Evolutionary conservation across 2,888 invertebrate genomes (phyloP).

Genomic region (Deroplatys truncata): DNA sequence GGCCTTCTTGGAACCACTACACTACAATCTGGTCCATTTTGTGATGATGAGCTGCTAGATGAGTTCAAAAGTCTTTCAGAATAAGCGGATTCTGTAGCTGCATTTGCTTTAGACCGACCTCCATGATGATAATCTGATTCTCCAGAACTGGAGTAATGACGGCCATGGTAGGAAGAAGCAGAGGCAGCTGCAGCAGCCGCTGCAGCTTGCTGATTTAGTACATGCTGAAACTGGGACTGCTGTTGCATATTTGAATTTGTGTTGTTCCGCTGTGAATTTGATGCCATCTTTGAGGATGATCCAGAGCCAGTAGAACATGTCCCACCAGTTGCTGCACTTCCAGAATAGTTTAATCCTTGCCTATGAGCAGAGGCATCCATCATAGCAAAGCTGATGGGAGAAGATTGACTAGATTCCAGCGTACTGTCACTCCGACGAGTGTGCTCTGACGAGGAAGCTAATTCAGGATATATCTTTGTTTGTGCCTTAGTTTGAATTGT

Average conservation of each 20-base stretch:
- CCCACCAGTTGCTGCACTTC: constrained; percentile 38
- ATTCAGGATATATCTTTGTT: constrained; percentile 71
- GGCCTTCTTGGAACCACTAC: constrained; percentile 63
- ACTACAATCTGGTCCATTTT: constrained; percentile 63
- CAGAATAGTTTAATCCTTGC: constrained; percentile 54
- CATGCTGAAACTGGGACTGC: constrained; percentile 31
- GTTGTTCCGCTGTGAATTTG: constrained; percentile 22
- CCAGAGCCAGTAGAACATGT: constrained; percentile 1
- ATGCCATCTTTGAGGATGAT: constrained; percentile 23
- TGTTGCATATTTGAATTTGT: constrained; percentile 21
- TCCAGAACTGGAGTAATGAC: constrained; percentile 21
- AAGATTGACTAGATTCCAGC: constrained; percentile 62
- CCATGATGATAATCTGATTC: constrained; percentile 25
- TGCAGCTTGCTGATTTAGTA: constrained; percentile 28
- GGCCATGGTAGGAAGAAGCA: constrained; percentile 20
- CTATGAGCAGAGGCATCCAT: constrained; percentile 53
- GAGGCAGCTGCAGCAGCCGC: not conserved
- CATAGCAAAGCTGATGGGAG: constrained; percentile 71
- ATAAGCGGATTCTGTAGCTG: constrained; percentile 21
- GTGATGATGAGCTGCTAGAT: constrained; percentile 55
- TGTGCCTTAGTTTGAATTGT: constrained; percentile 71
- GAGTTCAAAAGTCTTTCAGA: constrained; percentile 19
- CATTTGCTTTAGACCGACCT: not conserved
- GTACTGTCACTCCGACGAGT: constrained; percentile 39
- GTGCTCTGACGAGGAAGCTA: constrained; percentile 45